Evolutionary conservation across 2,888 invertebrate species (phyloP), one percentile per base, ranked within the genome.

Genomic region (Trachelus tabidus): DNA sequence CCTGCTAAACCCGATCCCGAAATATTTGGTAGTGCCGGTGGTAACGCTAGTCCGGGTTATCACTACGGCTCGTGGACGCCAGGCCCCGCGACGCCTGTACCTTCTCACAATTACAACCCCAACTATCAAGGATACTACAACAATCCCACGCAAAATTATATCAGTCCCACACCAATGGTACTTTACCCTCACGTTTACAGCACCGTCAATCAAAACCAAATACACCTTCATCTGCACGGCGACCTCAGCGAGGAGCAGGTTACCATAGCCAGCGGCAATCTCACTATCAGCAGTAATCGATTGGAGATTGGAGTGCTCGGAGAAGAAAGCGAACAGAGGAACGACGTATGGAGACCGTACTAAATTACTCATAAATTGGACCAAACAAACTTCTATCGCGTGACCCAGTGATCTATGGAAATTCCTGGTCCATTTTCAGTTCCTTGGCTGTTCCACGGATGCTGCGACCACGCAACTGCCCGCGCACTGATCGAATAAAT

Each of bases 131-230:
- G 95, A 87, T 95, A 95, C 88, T 96, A 96, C 92, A 94, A 94
- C 90, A 94, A 94, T 82, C 86, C 90, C 33, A 92, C 93, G 11
- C 94, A 94, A 86, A 93, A 94, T 82, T 95, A 94, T 90, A 93
- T 94, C 79, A 94, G 93, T 84, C 93, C 95, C 0, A 92, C 94
- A 2, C 94, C 95, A 79, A 95, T 96, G 94, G 94, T 97, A 33
- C 93, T 96, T 0, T 95, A 94, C 87, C 96, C 96, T 0, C 96
- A 96, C 87, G 92, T 96, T 0, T 96, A 96, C 90, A 96, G 96
- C 71, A 96, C 96, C 34, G 96, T 97, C 77, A 97, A 97, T 90
- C 96, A 97, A 91, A 97, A 96, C 91, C 96, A 97, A 93, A 96
- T 97, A 81, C 97, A 97, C 89, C 93, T 97, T 34, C 97, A 97